Evolutionary conservation across 2,888 invertebrate genomes (phyloP).

Genomic region (Yponomeuta sedellus): DNA sequence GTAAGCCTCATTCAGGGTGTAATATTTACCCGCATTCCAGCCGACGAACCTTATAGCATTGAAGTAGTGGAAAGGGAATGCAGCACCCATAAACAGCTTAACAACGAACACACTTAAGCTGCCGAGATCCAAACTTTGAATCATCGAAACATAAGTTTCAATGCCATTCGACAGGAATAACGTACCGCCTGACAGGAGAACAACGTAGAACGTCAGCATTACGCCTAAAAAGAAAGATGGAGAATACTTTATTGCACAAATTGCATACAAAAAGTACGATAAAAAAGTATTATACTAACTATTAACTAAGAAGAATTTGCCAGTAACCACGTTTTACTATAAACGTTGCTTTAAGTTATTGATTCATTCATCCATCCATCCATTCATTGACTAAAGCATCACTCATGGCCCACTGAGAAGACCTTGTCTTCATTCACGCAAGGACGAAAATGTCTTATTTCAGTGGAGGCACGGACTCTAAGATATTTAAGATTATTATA

Average conservation of each 20-base stretch:
- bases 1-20: constrained; percentile 38
- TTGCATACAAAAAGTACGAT: background rate
- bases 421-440: too few species aligned
- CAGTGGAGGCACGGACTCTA: too few species aligned
- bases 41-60: constrained; percentile 49
- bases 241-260: background rate
- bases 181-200: constrained; percentile 39
- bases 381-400: too few species aligned
- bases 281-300: too few species aligned
- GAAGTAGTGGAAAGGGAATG: constrained; percentile 53
- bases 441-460: too few species aligned
- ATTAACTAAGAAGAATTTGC: too few species aligned
- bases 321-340: too few species aligned
- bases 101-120: constrained; percentile 29
- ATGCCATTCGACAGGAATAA: constrained; percentile 53
- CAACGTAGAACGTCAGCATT: constrained; percentile 35
- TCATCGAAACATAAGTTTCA: constrained; percentile 48
- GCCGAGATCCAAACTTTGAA: constrained; percentile 51
- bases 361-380: too few species aligned
- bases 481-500: too few species aligned
- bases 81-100: constrained; percentile 43
- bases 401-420: too few species aligned
- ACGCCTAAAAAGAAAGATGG: constrained; percentile 38
- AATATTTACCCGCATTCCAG: constrained; percentile 41
- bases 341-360: too few species aligned